phyloP scores from a whole-genome alignment of 2,888 invertebrate genomes.

The Chrysotoxum bicinctum region DNA sequence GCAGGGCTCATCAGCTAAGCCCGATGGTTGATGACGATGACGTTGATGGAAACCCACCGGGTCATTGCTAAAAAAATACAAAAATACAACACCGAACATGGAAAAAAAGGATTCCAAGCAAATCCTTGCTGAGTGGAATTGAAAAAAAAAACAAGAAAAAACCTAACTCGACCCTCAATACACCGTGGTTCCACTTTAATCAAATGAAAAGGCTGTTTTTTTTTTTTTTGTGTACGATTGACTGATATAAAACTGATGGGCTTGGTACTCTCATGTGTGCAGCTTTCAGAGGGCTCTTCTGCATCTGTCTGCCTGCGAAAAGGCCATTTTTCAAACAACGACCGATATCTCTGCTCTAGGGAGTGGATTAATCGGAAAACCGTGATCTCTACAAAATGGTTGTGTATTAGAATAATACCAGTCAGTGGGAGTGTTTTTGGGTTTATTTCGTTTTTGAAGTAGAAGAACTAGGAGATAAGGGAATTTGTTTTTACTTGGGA shows the following conservation, averaged over 20 bases:
- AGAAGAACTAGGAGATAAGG: background rate
- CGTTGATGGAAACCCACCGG: constrained; percentile 63
- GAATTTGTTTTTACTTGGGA: background rate
- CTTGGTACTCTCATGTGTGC: constrained; percentile 1
- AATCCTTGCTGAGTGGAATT: constrained; percentile 11
- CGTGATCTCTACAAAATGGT: constrained; percentile 37
- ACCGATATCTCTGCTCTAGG: background rate
- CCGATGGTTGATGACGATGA: constrained; percentile 61
- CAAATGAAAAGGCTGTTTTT: constrained; percentile 33
- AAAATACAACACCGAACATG: background rate
- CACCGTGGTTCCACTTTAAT: constrained; percentile 38
- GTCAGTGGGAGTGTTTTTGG: background rate
- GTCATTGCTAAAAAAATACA: constrained; percentile 15
- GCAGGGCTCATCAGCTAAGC: constrained; percentile 28
- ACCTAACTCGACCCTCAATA: constrained; percentile 8
- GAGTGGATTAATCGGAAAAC: constrained; percentile 40
- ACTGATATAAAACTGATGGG: constrained; percentile 28
- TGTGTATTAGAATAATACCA: constrained; percentile 27
- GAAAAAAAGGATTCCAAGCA: constrained; percentile 13
- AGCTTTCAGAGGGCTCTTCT: constrained; percentile 29
- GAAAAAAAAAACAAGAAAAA: background rate
- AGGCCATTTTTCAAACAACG: constrained; percentile 42
- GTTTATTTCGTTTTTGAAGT: background rate
- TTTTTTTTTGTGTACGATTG: constrained; percentile 10
- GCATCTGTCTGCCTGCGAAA: constrained; percentile 29